These are phyloP conservation scores for Gambusia yucatana DNA, from an alignment of 2,797 vertebrate species.

Conservation along the genomic window DNA sequence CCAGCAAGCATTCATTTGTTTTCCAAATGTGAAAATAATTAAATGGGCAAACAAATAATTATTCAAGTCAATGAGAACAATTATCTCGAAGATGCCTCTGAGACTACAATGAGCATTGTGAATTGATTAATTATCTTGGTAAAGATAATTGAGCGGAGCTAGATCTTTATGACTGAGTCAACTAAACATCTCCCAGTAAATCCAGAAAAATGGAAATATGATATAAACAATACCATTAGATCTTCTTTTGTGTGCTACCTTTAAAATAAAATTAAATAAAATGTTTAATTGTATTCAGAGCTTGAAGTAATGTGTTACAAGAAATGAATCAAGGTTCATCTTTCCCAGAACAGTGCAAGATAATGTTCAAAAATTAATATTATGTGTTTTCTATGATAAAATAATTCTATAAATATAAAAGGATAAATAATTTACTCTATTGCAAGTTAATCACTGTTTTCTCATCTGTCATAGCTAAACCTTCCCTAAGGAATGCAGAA, in stretches of 20 bases:
- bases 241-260: background rate
- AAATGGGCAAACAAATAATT: slow-evolving; percentile 89
- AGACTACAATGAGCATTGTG: slow-evolving; percentile 83
- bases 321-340: slow-evolving; percentile 42
- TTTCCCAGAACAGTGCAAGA: slow-evolving; percentile 21
- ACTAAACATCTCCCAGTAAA: slow-evolving; percentile 47
- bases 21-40: slow-evolving; percentile 86
- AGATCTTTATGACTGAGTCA: slow-evolving; percentile 72
- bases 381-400: background rate
- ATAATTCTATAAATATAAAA: too few relatives aligned
- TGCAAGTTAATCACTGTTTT: background rate
- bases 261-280: background rate
- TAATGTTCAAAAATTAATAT: background rate
- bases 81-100: slow-evolving; percentile 86
- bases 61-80: slow-evolving; percentile 89
- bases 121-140: slow-evolving; percentile 86
- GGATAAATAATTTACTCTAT: too few relatives aligned
- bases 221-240: background rate
- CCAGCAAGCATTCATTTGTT: slow-evolving; percentile 74
- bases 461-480: slow-evolving; percentile 53
- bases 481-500: slow-evolving; percentile 23
- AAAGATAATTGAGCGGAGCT: slow-evolving; percentile 82
- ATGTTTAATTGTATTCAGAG: background rate
- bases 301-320: background rate
- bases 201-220: slow-evolving; percentile 6